phyloP scores from a whole-genome alignment of 2,797 vertebrate species.

The Myiotriccus ornatus region DNA sequence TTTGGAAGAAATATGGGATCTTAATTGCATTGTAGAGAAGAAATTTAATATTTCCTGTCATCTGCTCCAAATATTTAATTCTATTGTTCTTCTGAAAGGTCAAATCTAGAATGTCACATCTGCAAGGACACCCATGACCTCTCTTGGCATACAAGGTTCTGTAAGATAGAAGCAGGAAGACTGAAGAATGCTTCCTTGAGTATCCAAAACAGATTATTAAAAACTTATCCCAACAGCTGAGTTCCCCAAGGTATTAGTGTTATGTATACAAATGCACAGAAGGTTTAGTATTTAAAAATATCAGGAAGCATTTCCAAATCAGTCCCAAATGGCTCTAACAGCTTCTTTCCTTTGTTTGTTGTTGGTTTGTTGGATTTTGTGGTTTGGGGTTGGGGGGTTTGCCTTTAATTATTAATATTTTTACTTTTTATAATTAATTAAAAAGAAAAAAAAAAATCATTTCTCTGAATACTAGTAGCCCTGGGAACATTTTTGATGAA shows the following conservation, averaged over 20 bases:
- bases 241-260: slow-evolving; percentile 18
- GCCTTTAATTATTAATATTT: slow-evolving; percentile 3
- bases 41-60: slow-evolving; percentile 50
- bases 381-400: not conserved
- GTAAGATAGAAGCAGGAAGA: slow-evolving; percentile 16
- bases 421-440: not conserved
- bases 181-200: not conserved
- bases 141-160: not conserved
- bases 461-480: not conserved
- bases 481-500: not conserved
- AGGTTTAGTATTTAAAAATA: slow-evolving; percentile 44
- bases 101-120: not conserved
- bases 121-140: slow-evolving; percentile 41
- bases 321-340: not conserved
- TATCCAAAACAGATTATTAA: slow-evolving; percentile 33
- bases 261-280: slow-evolving; percentile 19
- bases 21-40: not conserved
- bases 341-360: slow-evolving; percentile 28
- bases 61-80: not conserved
- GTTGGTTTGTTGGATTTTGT: not conserved
- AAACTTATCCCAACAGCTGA: slow-evolving; percentile 12
- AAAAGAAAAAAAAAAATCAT: not conserved
- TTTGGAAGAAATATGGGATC: slow-evolving; percentile 6
- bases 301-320: slow-evolving; percentile 26
- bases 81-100: slow-evolving; percentile 59